Conservation (phyloP, 2,113 vertebrate species). For the Tichodroma muraria region DNA sequence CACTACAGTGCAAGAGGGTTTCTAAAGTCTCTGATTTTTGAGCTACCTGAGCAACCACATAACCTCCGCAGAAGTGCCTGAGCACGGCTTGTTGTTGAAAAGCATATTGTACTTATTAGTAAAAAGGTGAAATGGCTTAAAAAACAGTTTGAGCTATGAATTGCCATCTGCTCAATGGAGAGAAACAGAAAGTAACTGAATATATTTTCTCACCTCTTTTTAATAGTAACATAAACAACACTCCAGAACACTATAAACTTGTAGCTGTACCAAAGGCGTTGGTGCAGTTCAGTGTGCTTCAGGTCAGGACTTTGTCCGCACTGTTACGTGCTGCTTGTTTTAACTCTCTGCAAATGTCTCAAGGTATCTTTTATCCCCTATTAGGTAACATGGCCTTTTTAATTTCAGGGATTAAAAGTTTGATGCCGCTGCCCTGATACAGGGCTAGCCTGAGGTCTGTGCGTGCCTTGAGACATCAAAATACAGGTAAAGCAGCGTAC, state of each 20-base stretch:
- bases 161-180: slow-evolving; percentile 71
- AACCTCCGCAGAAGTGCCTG: slow-evolving; percentile 53
- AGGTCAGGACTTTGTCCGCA: slow-evolving; percentile 49
- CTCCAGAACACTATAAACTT: slow-evolving; percentile 67
- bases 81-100: slow-evolving; percentile 57
- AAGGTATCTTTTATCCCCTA: neutral
- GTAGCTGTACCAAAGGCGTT: slow-evolving; percentile 35
- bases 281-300: slow-evolving; percentile 54
- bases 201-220: slow-evolving; percentile 78
- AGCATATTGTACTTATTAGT: slow-evolving; percentile 78
- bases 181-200: slow-evolving; percentile 71
- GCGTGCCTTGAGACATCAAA: neutral
- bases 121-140: slow-evolving; percentile 74
- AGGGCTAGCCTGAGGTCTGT: neutral
- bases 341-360: slow-evolving; percentile 43
- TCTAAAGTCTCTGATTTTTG: slow-evolving; percentile 38
- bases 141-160: slow-evolving; percentile 74
- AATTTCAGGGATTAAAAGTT: neutral
- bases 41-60: slow-evolving; percentile 47
- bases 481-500: neutral
- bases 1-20: slow-evolving; percentile 20
- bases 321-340: slow-evolving; percentile 35
- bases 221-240: slow-evolving; percentile 74
- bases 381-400: neutral
- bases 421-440: neutral